A percentile compares a stretch with the other conserved stretches of the same genome.
Conservation (phyloP, 2,888 invertebrate species). For the Agonopterix subpropinquella region DNA sequence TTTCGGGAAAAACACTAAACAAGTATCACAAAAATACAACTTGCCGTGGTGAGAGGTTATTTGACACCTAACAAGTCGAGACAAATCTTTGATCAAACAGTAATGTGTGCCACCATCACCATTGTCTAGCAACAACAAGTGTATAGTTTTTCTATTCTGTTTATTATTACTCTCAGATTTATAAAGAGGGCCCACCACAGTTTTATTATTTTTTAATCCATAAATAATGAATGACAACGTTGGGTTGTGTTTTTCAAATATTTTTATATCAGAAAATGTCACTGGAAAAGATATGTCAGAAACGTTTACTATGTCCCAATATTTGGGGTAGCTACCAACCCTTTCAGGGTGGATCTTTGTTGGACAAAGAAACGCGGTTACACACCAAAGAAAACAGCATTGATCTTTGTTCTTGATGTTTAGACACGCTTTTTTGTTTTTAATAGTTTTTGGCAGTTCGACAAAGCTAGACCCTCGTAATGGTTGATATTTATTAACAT, state of each 20-base stretch:
- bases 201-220: not conserved
- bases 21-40: no score
- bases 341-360: not conserved
- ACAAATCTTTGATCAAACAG: not conserved
- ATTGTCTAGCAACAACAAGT: no score
- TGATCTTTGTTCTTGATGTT: not conserved
- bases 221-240: slow-evolving; percentile 1
- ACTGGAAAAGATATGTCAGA: not conserved
- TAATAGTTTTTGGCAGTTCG: not conserved
- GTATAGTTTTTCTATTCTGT: no score
- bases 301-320: no score
- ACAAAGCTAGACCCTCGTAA: not conserved
- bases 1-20: no score
- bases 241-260: slow-evolving; percentile 1
- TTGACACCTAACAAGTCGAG: not conserved
- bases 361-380: not conserved
- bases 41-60: slow-evolving; percentile 4
- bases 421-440: not conserved
- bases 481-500: slow-evolving; percentile 1
- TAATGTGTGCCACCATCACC: slow-evolving; percentile 8
- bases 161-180: not conserved
- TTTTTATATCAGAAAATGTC: not conserved
- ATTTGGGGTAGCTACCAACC: no score
- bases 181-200: slow-evolving; percentile 1
- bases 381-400: slow-evolving; percentile 1